These are phyloP conservation scores for Endotricha flammealis DNA, from an alignment of 2,888 invertebrate genomes.

Conservation along the genomic window DNA sequence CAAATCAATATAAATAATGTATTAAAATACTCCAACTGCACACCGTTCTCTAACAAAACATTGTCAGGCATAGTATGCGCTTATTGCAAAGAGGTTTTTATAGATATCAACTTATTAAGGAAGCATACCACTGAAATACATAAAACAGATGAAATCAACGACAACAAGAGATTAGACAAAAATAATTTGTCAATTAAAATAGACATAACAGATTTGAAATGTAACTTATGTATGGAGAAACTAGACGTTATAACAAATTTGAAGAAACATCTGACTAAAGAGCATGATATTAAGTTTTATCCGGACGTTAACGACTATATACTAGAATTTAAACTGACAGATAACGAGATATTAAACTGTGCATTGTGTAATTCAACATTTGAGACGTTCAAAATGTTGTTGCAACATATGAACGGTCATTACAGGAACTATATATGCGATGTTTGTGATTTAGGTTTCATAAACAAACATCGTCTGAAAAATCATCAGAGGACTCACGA, in stretches of 20 bases:
- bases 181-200: slow-evolving; percentile 60
- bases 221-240: slow-evolving; percentile 40
- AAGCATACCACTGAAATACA: slow-evolving; percentile 39
- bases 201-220: slow-evolving; percentile 56
- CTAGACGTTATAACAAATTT: slow-evolving; percentile 37
- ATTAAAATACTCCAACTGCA: slow-evolving; percentile 59
- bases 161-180: slow-evolving; percentile 45
- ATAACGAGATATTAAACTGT: slow-evolving; percentile 46
- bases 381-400: slow-evolving; percentile 61
- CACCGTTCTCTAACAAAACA: slow-evolving; percentile 58
- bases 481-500: slow-evolving; percentile 60
- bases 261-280: slow-evolving; percentile 45
- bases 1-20: slow-evolving; percentile 50
- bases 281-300: slow-evolving; percentile 54
- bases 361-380: slow-evolving; percentile 53
- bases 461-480: slow-evolving; percentile 54
- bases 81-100: slow-evolving; percentile 48
- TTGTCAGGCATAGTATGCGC: slow-evolving; percentile 53
- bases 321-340: slow-evolving; percentile 54
- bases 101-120: slow-evolving; percentile 34
- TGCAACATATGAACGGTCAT: slow-evolving; percentile 67
- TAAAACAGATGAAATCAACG: slow-evolving; percentile 32
- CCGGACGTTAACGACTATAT: slow-evolving; percentile 53
- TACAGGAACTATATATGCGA: slow-evolving; percentile 64
- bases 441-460: slow-evolving; percentile 57